phyloP scores from a whole-genome alignment of 2,797 vertebrate genomes.

The Iguana delicatissima region DNA sequence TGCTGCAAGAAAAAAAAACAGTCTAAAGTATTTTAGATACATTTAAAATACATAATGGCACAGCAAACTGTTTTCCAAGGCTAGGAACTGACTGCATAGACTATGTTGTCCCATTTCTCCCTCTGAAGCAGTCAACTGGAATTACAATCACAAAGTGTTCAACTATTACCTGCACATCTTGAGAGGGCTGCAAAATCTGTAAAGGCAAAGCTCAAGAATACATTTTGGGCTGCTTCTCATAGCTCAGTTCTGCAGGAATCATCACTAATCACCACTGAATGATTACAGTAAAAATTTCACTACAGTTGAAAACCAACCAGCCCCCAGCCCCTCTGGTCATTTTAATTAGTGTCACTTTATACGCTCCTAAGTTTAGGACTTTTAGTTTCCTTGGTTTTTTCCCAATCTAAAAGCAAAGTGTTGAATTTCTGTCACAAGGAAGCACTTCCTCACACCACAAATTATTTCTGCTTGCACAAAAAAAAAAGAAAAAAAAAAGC shows the following conservation, averaged over 20 bases:
- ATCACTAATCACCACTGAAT: not conserved
- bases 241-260: not conserved
- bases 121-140: not conserved
- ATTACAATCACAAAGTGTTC: not conserved
- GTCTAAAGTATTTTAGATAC: not conserved
- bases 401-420: too few relatives aligned
- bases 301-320: not conserved
- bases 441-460: not conserved
- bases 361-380: too few relatives aligned
- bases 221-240: not conserved
- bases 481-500: too few relatives aligned
- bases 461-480: not conserved
- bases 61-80: too few relatives aligned
- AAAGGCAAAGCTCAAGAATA: not conserved
- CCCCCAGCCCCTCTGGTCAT: not conserved
- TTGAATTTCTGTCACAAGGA: not conserved
- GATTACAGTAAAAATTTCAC: not conserved
- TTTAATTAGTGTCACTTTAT: not conserved
- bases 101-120: not conserved
- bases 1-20: constrained; percentile 56
- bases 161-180: not conserved
- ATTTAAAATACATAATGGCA: not conserved
- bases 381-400: too few relatives aligned
- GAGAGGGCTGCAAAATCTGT: not conserved
- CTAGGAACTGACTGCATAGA: not conserved